These are phyloP conservation scores for Rhyacophila evoluta DNA, from an alignment of 2,888 invertebrate species.

Conservation along the genomic window DNA sequence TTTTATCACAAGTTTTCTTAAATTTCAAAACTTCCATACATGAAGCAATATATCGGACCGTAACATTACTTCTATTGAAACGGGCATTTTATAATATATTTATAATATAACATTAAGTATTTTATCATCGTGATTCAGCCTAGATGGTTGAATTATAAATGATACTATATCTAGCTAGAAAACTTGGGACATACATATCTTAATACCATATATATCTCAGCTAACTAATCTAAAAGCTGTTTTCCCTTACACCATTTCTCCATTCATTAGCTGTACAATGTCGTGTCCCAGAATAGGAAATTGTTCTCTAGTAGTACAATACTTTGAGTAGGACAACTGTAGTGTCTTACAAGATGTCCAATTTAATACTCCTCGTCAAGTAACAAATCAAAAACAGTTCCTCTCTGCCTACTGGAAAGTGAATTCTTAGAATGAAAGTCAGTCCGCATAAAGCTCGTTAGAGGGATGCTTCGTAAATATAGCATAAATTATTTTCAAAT, in stretches of 20 bases:
- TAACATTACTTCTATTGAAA: too few species aligned
- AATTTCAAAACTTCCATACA: too few species aligned
- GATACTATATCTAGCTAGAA: too few species aligned
- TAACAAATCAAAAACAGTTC: conserved; percentile 10
- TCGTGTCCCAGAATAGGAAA: background rate
- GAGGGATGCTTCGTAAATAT: background rate
- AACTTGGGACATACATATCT: too few species aligned
- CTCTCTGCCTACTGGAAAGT: background rate
- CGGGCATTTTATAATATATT: too few species aligned
- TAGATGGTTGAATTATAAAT: too few species aligned
- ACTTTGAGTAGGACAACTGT: background rate
- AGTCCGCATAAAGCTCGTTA: background rate
- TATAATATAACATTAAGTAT: too few species aligned
- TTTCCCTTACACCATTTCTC: background rate
- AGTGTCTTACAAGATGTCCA: background rate
- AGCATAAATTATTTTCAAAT: too few species aligned
- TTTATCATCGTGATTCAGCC: too few species aligned
- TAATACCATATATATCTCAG: background rate
- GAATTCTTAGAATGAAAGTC: conserved; percentile 4
- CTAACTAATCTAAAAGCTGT: background rate
- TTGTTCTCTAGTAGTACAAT: background rate
- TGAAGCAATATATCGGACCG: too few species aligned
- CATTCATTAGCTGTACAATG: background rate
- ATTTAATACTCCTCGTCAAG: conserved; percentile 4
- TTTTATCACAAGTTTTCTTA: too few species aligned